A percentile compares a stretch with the other conserved stretches of the same genome.
These are phyloP conservation scores for Drosophila barbarae DNA, from an alignment of 2,888 invertebrate genomes.

Conservation along the genomic window DNA sequence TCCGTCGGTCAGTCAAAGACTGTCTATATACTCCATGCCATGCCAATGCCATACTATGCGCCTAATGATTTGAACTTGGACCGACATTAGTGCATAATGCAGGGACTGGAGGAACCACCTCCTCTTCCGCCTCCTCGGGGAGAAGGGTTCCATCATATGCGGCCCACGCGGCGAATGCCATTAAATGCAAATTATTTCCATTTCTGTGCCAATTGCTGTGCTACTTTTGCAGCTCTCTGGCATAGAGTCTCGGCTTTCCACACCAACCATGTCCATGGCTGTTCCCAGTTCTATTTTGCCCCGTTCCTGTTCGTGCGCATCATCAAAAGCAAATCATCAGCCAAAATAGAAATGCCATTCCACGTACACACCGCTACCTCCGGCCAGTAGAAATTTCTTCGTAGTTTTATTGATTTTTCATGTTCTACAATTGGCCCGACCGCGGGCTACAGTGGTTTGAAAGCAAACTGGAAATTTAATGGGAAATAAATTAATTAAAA, in stretches of 20 bases:
- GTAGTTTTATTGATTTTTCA: constrained; percentile 71
- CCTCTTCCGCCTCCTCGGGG: constrained; percentile 5
- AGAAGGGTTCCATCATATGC: constrained; percentile 46
- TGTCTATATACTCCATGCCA: constrained; percentile 15
- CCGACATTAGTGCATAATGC: constrained; percentile 69
- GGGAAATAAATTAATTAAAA: neutral
- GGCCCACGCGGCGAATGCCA: constrained; percentile 63
- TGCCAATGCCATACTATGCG: constrained; percentile 10
- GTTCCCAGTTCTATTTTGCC: constrained; percentile 27
- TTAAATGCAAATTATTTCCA: constrained; percentile 73
- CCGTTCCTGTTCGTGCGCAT: constrained; percentile 66
- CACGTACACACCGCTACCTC: constrained; percentile 34
- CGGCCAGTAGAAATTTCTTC: constrained; percentile 39
- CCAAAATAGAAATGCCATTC: constrained; percentile 47
- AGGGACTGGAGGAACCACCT: constrained; percentile 21
- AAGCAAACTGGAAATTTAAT: neutral
- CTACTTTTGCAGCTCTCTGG: constrained; percentile 53
- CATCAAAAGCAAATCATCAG: constrained; percentile 70
- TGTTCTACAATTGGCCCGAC: constrained; percentile 52
- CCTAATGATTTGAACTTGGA: constrained; percentile 71
- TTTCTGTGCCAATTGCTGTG: constrained; percentile 74
- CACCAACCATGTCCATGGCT: neutral
- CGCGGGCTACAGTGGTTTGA: constrained; percentile 19
- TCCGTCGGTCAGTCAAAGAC: constrained; percentile 25
- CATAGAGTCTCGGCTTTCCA: constrained; percentile 8